A percentile compares a stretch with the other conserved stretches of the same genome.
Evolutionary conservation across 2,797 vertebrate genomes (phyloP).

Genomic region (Apogon hyalosoma): DNA sequence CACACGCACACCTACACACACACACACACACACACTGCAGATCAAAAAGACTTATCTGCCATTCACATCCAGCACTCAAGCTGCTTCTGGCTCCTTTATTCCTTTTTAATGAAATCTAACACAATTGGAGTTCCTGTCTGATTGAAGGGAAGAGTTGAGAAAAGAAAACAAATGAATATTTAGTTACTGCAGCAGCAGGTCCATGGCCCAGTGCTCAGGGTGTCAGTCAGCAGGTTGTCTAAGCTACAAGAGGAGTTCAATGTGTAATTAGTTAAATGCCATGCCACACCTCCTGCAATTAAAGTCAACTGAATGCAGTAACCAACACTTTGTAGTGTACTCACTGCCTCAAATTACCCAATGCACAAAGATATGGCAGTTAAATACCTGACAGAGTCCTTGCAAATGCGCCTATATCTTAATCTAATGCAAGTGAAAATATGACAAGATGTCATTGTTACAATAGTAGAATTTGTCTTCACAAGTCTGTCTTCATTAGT

Average conservation of each 20-base stretch:
- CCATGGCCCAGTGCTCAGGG: neutral
- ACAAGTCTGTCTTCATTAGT: no score
- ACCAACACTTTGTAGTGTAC: slow-evolving; percentile 17
- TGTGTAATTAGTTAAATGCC: slow-evolving; percentile 33
- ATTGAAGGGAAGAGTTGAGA: slow-evolving; percentile 26
- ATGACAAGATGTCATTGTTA: no score
- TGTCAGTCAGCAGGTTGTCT: slow-evolving; percentile 37
- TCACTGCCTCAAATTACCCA: slow-evolving; percentile 22
- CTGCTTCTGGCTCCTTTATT: slow-evolving; percentile 27
- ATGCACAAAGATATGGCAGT: neutral
- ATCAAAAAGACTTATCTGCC: slow-evolving; percentile 16
- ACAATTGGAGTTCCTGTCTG: slow-evolving; percentile 39
- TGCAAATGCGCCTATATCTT: neutral
- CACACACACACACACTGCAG: neutral
- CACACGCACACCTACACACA: no score
- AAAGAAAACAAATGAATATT: slow-evolving; percentile 28
- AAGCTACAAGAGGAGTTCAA: slow-evolving; percentile 35
- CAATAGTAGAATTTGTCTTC: no score
- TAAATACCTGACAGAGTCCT: neutral
- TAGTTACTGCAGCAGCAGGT: slow-evolving; percentile 3
- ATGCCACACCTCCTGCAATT: slow-evolving; percentile 28
- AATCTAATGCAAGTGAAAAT: neutral
- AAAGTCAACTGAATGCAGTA: slow-evolving; percentile 51
- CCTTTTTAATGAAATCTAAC: slow-evolving; percentile 56
- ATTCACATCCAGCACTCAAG: slow-evolving; percentile 21